Percentiles rank a stretch among this genome's conserved stretches.
Evolutionary conservation across 2,888 invertebrate species (phyloP).

Genomic region (Allygus modestus): DNA sequence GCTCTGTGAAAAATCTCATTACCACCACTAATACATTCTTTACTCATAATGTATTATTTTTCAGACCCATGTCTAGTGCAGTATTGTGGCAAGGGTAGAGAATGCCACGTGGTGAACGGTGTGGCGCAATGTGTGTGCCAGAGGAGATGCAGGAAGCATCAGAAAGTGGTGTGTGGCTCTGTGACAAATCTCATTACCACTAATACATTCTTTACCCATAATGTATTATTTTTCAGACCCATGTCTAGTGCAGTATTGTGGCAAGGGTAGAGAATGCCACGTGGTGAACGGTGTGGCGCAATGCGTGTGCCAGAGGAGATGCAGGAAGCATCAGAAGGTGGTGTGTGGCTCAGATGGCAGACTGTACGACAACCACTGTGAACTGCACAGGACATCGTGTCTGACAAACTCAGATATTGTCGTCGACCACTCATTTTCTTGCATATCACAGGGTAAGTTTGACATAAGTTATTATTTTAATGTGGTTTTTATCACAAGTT

Average conservation of each 20-base stretch:
- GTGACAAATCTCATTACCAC: too few relatives aligned
- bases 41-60: too few relatives aligned
- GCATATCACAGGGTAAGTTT: constrained; percentile 75
- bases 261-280: constrained; percentile 81
- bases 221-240: constrained; percentile 77
- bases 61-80: constrained; percentile 81
- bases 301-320: constrained; percentile 81
- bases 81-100: constrained; percentile 82
- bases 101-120: constrained; percentile 78
- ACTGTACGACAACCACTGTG: constrained; percentile 83
- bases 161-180: constrained; percentile 81
- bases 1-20: too few relatives aligned
- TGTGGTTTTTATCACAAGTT: too few relatives aligned
- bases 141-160: constrained; percentile 77
- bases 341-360: constrained; percentile 82
- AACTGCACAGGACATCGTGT: constrained; percentile 81
- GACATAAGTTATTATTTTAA: too few relatives aligned
- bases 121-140: constrained; percentile 81
- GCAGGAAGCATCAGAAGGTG: constrained; percentile 78
- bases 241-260: constrained; percentile 82
- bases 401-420: constrained; percentile 77
- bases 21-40: too few relatives aligned
- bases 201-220: too few relatives aligned
- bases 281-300: constrained; percentile 76
- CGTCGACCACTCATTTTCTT: constrained; percentile 77